Evolutionary conservation across 2,888 invertebrate species (phyloP), one percentile per base, ranked within the genome.

Genomic region (Heliothis peltigera): DNA sequence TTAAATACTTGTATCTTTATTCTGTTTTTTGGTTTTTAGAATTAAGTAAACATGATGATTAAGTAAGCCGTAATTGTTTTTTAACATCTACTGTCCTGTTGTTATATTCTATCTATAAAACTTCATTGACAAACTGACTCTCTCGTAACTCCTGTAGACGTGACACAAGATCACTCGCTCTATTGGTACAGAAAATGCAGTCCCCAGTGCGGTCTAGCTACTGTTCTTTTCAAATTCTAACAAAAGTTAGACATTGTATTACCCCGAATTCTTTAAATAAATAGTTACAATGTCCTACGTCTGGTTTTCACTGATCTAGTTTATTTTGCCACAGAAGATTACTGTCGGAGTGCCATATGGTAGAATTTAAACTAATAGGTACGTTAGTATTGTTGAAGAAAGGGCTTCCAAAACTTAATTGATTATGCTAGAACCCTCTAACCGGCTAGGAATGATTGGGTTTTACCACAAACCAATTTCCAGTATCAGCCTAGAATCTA

Each of bases 101-200:
- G n/a, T n/a, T n/a, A n/a, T 32, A 32, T 12, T 39, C 39, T 32
- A 39, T 39, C 39, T 39, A 39, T n/a, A 39, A 32, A 39, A 39
- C 39, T n/a, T 39, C 39, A 4, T n/a, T 39, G n/a, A 39, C n/a
- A n/a, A 39, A 39, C 39, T 18, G 49, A 15, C 48, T 10, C 15
- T 0, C 22, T 39, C 39, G n/a, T n/a, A 39, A 39, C 39, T 39
- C 32, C 3, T 32, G 32, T 2, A 32, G 12, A 12, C n/a, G 21
- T 22, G 10, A 49, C n/a, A 19, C 12, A 52, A 53, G 17, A 48
- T 17, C 18, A 47, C 39, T 57, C 42, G 22, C 2, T 21, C 44
- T 49, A 39, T 54, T 43, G 42, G 48, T 48, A 48, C 19, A 64
- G 39, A 49, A 68, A 68, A 68, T 68, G 52, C 52, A 35, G 35